Conservation (phyloP, 2,888 invertebrate genomes). For the Elegia similella region DNA sequence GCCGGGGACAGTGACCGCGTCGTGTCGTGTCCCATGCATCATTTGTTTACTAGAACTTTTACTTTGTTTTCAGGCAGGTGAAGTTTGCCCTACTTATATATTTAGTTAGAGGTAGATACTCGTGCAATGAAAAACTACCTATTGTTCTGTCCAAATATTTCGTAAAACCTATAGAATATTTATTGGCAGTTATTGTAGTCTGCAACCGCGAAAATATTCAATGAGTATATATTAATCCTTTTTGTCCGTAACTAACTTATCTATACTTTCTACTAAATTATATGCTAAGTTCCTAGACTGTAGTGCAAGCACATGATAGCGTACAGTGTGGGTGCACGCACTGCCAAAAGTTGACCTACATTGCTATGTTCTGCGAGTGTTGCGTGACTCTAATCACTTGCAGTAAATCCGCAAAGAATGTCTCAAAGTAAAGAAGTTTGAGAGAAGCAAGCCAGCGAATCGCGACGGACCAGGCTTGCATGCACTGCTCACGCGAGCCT, state of each 20-base stretch:
- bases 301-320: no score
- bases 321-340: neutral
- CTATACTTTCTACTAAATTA: neutral
- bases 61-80: neutral
- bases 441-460: neutral
- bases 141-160: neutral
- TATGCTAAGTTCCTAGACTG: neutral
- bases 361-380: neutral
- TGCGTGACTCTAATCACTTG: neutral
- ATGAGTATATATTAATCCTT: no score
- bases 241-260: neutral
- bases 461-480: neutral
- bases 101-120: neutral
- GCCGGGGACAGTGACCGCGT: neutral
- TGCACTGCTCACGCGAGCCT: neutral
- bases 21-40: neutral
- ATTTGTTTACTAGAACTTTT: conserved; percentile 3
- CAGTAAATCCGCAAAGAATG: neutral
- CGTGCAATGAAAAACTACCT: neutral
- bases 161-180: neutral
- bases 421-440: neutral
- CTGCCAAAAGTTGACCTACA: neutral
- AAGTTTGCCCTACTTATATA: neutral
- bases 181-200: no score
- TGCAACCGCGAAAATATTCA: no score